These are phyloP conservation scores for Unio pictorum DNA, from an alignment of 2,888 invertebrate species.

Conservation along the genomic window DNA sequence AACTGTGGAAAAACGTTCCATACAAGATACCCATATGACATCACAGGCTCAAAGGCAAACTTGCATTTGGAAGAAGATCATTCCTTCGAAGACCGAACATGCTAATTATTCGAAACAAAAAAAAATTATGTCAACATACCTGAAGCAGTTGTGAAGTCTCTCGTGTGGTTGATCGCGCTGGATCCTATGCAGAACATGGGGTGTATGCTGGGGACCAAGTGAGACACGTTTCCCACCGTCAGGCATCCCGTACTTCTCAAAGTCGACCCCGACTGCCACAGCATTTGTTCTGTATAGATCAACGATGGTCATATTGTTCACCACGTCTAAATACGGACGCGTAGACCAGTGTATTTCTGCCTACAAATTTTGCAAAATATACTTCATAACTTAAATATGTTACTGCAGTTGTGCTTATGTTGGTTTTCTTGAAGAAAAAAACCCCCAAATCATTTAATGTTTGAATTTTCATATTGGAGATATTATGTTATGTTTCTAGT, in stretches of 20 bases:
- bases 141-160: slow-evolving; percentile 59
- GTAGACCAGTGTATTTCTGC: slow-evolving; percentile 20
- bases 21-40: too few relatives aligned
- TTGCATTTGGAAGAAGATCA: too few relatives aligned
- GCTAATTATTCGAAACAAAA: too few relatives aligned
- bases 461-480: too few relatives aligned
- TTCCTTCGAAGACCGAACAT: too few relatives aligned
- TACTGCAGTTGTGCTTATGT: too few relatives aligned
- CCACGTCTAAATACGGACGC: slow-evolving; percentile 46
- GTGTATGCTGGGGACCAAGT: slow-evolving; percentile 60
- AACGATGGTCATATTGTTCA: slow-evolving; percentile 49
- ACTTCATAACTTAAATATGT: too few relatives aligned
- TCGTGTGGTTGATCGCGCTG: slow-evolving; percentile 55
- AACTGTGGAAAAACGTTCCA: too few relatives aligned
- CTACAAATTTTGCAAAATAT: slow-evolving; percentile 2
- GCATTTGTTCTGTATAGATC: slow-evolving; percentile 56
- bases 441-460: too few relatives aligned
- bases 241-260: slow-evolving; percentile 21
- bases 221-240: slow-evolving; percentile 58
- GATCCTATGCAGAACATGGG: slow-evolving; percentile 45
- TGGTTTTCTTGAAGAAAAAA: too few relatives aligned
- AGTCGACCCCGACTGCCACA: slow-evolving; percentile 40
- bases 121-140: slow-evolving; percentile 29
- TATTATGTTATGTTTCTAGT: too few relatives aligned
- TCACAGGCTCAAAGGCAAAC: too few relatives aligned